These are phyloP conservation scores for Epinephelus coioides DNA, from an alignment of 2,797 vertebrate genomes.

Conservation along the genomic window DNA sequence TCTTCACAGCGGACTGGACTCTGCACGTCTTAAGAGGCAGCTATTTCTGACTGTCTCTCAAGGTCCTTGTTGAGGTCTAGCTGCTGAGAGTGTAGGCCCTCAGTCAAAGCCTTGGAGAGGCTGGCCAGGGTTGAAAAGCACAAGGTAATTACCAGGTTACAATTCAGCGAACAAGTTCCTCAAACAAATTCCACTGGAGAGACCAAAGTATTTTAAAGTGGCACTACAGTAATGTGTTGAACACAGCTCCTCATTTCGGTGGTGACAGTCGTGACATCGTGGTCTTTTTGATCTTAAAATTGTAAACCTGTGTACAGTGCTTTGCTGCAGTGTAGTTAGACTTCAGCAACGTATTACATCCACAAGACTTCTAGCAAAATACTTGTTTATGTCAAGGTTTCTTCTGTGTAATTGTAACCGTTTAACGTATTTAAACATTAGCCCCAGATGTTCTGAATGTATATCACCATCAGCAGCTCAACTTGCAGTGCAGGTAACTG, in stretches of 20 bases:
- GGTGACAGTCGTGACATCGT: conserved; percentile 9
- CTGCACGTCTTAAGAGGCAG: conserved; percentile 55
- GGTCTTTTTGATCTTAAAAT: conserved; percentile 21
- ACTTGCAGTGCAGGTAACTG: too few relatives aligned
- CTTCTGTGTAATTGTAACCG: background rate
- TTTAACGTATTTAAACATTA: background rate
- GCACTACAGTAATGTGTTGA: conserved; percentile 37
- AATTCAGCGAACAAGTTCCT: conserved; percentile 44
- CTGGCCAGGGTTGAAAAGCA: conserved; percentile 13
- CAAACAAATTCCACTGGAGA: conserved; percentile 50
- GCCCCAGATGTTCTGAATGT: background rate
- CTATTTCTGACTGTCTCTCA: conserved; percentile 66
- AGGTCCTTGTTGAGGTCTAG: conserved; percentile 53
- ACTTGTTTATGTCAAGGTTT: background rate
- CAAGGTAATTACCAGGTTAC: conserved; percentile 68
- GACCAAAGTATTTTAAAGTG: conserved; percentile 34
- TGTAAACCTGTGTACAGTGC: conserved; percentile 3
- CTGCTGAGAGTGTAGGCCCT: conserved; percentile 24
- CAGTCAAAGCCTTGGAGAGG: conserved; percentile 47
- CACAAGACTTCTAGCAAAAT: background rate
- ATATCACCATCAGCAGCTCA: background rate
- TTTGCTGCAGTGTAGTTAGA: background rate
- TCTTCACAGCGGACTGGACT: conserved; percentile 55
- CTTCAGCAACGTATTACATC: background rate
- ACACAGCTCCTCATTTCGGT: conserved; percentile 1